Conservation (phyloP, 2,797 vertebrate genomes). For the Manis crassicaudata region DNA sequence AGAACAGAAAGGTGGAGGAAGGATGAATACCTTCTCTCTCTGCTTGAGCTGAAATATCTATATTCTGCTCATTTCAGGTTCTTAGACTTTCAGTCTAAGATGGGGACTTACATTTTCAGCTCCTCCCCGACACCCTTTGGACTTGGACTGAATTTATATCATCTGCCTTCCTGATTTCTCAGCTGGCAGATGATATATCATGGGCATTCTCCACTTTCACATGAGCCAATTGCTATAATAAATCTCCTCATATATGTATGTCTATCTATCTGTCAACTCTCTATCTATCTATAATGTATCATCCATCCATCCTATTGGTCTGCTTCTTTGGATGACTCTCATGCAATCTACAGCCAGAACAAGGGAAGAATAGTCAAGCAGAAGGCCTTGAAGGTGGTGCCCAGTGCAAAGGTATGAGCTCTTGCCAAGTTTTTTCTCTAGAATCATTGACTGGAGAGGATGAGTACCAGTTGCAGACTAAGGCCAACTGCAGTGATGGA, state of each 20-base stretch:
- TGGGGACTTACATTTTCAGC: neutral
- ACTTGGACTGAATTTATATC: neutral
- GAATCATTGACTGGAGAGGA: neutral
- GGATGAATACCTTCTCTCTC: neutral
- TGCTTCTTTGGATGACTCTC: neutral
- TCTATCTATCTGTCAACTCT: too few relatives aligned
- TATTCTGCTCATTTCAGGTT: neutral
- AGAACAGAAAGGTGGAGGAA: neutral
- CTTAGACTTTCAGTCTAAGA: neutral
- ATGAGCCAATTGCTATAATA: neutral
- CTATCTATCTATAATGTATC: too few relatives aligned
- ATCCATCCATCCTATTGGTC: neutral
- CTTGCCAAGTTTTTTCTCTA: neutral
- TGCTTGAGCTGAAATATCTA: neutral
- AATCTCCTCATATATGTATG: neutral
- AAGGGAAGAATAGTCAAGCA: neutral
- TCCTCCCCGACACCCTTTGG: neutral
- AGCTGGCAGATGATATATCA: neutral
- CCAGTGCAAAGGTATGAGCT: neutral
- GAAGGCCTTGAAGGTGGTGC: neutral
- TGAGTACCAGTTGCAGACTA: neutral
- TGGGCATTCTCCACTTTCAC: neutral
- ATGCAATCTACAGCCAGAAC: neutral
- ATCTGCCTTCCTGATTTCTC: neutral
- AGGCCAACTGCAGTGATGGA: neutral